These are phyloP conservation scores for Desmophyllum pertusum DNA, from an alignment of 92 coral and sea anemone species.

Conservation along the genomic window DNA sequence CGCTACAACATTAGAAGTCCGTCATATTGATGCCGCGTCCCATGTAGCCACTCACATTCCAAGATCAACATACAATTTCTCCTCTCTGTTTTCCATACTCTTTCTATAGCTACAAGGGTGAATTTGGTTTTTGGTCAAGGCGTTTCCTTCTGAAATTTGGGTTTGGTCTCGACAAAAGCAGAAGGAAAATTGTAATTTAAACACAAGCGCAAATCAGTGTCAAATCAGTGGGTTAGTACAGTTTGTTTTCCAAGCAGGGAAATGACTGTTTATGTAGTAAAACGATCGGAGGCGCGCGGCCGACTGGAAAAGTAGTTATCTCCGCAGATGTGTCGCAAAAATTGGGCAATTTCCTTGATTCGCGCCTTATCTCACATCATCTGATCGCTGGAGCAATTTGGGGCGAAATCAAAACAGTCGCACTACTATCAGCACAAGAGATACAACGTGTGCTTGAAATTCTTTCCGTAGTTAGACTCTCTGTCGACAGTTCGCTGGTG, in stretches of 20 bases:
- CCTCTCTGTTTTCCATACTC: not conserved
- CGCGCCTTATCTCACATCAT: conserved; percentile 28
- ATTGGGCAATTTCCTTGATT: conserved; percentile 39
- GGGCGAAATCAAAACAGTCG: conserved; percentile 52
- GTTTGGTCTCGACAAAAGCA: not conserved
- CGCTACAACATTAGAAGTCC: conserved; percentile 24
- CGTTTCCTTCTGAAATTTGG: not conserved
- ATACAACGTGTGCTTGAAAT: conserved; percentile 23
- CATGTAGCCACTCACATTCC: not conserved
- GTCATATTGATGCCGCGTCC: conserved; percentile 1
- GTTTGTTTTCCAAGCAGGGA: not conserved
- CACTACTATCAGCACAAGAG: conserved; percentile 18
- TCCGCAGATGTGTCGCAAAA: conserved; percentile 29
- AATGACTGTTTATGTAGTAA: conserved; percentile 39
- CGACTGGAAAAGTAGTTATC: conserved; percentile 40
- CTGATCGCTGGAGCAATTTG: conserved; percentile 30
- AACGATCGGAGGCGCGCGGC: conserved; percentile 6
- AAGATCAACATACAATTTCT: conserved; percentile 12
- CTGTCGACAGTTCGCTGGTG: conserved; percentile 40
- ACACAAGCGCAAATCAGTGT: not conserved
- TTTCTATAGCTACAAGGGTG: not conserved
- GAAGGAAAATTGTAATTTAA: not conserved
- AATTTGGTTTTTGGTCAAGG: not conserved
- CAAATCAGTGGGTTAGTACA: not conserved
- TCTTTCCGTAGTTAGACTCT: conserved; percentile 29